Base-by-base conservation (phyloP, 2,888 invertebrate genomes). In the Sesia bembeciformis region DNA sequence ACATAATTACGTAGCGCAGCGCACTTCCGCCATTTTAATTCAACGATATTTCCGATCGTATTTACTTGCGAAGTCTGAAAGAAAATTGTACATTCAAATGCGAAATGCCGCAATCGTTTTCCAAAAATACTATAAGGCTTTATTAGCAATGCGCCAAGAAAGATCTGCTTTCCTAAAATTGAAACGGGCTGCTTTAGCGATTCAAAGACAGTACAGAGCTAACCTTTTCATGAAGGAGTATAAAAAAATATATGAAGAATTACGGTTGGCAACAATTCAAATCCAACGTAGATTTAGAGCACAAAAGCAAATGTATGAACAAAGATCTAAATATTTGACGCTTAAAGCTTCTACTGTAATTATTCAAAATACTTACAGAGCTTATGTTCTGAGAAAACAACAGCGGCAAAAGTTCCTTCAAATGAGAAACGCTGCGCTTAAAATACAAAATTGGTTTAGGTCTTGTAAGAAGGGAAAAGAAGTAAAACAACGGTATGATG, bases 381-480 rank as follows among this genome's bases (percentile, higher is more conserved):
- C 86, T 0, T 67, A 67, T 42, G 56, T 69, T 39, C 40, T 71
- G 39, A 80, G 78, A 53, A 78, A 70, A 61, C 53, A 60, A 51
- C 67, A 76, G 49, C 75, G 78, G 57, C 56, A 66, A 40, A 56
- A 63, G 2, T 91, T 77, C 61, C 49, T 79, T 1, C 55, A 65
- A 49, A 68, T 78, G 49, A 85, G 79, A 67, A 57, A 69, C 40
- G 75, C 86, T 4, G 76, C 74, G 4, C 56, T 78, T 0, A 72
- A 61, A 56, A 81, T 92, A 49, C 92, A 92, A 67, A 64, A 59
- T 4, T 88, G 87, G 84, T 91, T 84, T 65, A 81, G 85, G 65
- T 72, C 63, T 56, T 66, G 65, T 49, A 74, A 65, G 58, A 70
- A 67, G 60, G 65, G 68, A 7, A 70, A 68, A 61, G 60, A 67